Conservation (phyloP, 2,797 vertebrate genomes). For the Hippocampus kuda region DNA sequence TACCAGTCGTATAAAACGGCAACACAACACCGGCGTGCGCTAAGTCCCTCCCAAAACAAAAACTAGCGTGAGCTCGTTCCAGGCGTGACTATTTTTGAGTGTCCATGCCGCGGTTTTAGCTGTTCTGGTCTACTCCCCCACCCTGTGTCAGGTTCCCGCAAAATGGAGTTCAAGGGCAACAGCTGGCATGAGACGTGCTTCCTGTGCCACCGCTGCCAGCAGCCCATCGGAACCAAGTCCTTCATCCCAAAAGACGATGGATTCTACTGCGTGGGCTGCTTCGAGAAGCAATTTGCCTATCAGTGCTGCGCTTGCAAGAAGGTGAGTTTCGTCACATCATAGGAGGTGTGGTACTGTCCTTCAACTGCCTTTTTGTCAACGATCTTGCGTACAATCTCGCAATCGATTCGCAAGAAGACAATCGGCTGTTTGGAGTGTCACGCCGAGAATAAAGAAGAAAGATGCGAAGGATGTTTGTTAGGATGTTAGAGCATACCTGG, state of each 20-base stretch:
- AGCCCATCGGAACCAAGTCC: constrained; percentile 89
- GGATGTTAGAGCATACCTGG: too few species aligned
- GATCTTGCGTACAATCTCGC: too few species aligned
- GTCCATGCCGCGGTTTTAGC: too few species aligned
- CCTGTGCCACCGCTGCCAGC: constrained; percentile 83
- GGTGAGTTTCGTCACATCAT: constrained; percentile 58
- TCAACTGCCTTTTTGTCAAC: too few species aligned
- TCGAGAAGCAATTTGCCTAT: constrained; percentile 90
- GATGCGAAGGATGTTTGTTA: too few species aligned
- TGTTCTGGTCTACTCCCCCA: background rate
- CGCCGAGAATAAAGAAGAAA: too few species aligned
- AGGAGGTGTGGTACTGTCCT: too few species aligned
- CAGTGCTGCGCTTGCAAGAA: constrained; percentile 90
- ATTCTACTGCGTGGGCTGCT: constrained; percentile 88
- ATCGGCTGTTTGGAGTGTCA: too few species aligned
- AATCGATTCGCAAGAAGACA: too few species aligned
- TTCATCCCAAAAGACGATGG: constrained; percentile 85
- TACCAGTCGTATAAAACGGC: background rate
- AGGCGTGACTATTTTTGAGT: constrained; percentile 27
- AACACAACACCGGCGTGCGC: background rate
- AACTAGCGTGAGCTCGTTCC: background rate
- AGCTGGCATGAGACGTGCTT: constrained; percentile 98
- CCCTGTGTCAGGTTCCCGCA: constrained; percentile 79
- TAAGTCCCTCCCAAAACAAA: background rate
- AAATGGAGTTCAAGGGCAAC: constrained; percentile 96